Evolutionary conservation across 2,797 vertebrate species (phyloP).

Genomic region (Pithecia hirsuta): DNA sequence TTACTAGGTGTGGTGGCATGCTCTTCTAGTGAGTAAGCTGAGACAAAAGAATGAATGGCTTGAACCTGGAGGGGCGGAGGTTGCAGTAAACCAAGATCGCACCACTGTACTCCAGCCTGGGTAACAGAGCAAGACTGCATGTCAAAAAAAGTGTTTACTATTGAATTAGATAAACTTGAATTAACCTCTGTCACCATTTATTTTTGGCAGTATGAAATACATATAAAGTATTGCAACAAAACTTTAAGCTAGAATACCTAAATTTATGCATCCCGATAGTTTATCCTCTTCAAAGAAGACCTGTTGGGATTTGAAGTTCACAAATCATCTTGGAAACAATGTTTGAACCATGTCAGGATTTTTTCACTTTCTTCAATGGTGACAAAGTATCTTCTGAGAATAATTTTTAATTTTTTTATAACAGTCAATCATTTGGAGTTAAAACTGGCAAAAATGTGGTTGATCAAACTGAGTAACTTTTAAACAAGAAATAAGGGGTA

Average conservation of each 20-base stretch:
- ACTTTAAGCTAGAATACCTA: not conserved
- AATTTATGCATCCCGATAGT: not conserved
- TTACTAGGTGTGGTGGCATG: not conserved
- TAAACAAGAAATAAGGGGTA: constrained; percentile 4
- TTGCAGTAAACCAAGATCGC: not conserved
- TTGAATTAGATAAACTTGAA: constrained; percentile 6
- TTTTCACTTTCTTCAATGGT: not conserved
- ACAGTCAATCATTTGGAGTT: not conserved
- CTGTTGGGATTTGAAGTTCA: not conserved
- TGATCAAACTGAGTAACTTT: constrained; percentile 18
- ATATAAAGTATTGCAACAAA: constrained; percentile 4
- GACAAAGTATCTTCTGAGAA: not conserved
- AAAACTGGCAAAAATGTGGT: constrained; percentile 17
- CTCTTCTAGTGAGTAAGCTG: too few species aligned
- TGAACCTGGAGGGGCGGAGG: not conserved
- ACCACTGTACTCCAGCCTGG: not conserved
- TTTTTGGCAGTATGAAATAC: not conserved
- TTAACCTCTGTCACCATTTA: not conserved
- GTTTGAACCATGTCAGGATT: not conserved
- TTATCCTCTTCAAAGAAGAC: not conserved
- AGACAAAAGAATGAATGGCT: not conserved
- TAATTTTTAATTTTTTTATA: constrained; percentile 45
- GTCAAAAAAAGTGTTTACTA: not conserved
- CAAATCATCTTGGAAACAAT: not conserved
- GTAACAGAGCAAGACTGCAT: not conserved